These are phyloP conservation scores for Lycocorax pyrrhopterus DNA, from an alignment of 2,113 vertebrate genomes.

Conservation along the genomic window DNA sequence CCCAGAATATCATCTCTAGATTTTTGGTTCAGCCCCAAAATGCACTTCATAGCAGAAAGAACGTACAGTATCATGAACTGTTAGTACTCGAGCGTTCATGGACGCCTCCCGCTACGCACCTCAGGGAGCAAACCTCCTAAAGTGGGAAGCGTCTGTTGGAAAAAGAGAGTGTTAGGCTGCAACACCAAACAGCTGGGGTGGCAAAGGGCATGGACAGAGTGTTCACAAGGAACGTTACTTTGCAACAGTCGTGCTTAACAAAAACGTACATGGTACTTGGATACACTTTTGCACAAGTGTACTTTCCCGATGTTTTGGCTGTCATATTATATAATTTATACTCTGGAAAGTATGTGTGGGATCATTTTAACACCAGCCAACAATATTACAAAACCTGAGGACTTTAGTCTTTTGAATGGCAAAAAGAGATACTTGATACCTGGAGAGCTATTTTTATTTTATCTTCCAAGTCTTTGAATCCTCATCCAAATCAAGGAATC, in stretches of 20 bases:
- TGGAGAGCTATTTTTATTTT: neutral
- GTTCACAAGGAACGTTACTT: neutral
- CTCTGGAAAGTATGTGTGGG: neutral
- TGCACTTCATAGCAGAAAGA: neutral
- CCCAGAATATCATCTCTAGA: neutral
- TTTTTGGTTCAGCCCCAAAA: constrained; percentile 10
- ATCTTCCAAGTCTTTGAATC: neutral
- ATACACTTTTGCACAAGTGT: neutral
- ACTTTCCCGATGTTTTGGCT: neutral
- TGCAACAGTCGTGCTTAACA: neutral
- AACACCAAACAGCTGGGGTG: constrained; percentile 27
- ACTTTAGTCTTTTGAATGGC: neutral
- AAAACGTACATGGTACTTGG: fast-evolving
- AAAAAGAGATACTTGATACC: neutral
- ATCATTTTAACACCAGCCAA: neutral
- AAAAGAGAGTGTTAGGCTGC: constrained; percentile 68
- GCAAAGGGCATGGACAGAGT: neutral
- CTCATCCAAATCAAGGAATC: neutral
- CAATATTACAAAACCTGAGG: neutral
- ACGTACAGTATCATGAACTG: neutral
- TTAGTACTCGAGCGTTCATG: neutral
- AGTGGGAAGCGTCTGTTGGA: constrained; percentile 74
- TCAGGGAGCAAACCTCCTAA: constrained; percentile 73
- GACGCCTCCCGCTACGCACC: constrained; percentile 65
- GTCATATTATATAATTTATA: neutral